Percentiles rank a stretch among this genome's conserved stretches.
These are phyloP conservation scores for Hippocampus kuda DNA, from an alignment of 2,797 vertebrate genomes.

Conservation along the genomic window DNA sequence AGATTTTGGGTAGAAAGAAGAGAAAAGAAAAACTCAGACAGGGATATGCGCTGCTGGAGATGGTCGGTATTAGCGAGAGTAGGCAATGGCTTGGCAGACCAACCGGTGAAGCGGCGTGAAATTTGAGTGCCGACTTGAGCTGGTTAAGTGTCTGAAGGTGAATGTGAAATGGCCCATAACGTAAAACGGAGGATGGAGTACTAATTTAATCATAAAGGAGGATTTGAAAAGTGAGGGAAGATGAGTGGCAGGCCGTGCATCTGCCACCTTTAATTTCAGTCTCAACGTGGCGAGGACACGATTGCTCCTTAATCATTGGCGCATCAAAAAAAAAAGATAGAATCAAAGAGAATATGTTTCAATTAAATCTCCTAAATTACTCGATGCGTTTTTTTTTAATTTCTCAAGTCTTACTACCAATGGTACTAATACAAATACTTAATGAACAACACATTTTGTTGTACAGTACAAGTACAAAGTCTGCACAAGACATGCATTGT, in stretches of 20 bases:
- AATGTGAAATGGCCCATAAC: not conserved
- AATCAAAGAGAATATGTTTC: not conserved
- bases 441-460: not conserved
- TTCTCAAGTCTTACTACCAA: not conserved
- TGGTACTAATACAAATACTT: not conserved
- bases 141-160: not conserved
- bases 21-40: too few relatives aligned
- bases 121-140: not conserved
- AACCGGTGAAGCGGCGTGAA: not conserved
- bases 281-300: not conserved
- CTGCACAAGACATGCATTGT: not conserved
- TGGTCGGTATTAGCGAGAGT: not conserved
- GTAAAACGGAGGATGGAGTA: not conserved
- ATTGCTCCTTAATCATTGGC: not conserved
- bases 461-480: not conserved
- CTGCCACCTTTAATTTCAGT: not conserved
- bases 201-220: slow-evolving; percentile 4
- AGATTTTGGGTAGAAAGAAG: too few relatives aligned
- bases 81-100: not conserved
- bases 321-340: not conserved
- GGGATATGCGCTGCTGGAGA: too few relatives aligned
- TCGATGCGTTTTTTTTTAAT: not conserved
- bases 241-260: not conserved
- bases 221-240: not conserved
- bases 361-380: not conserved